Evolutionary conservation across 2,888 invertebrate genomes (phyloP).

Genomic region (Stenchaetothrips biformis): DNA sequence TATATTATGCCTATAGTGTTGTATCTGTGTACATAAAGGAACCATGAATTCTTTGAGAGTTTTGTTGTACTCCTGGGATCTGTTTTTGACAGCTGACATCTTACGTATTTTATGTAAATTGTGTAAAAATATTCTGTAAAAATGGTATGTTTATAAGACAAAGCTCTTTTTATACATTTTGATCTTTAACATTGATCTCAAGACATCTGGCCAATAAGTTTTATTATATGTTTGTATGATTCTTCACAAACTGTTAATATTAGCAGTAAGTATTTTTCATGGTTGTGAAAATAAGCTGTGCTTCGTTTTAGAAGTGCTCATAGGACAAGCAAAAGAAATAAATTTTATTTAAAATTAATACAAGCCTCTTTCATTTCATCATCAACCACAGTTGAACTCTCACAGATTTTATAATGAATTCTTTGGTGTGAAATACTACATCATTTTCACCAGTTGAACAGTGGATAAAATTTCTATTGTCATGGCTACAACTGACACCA

Average conservation of each 20-base stretch:
- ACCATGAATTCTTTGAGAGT: too few species aligned
- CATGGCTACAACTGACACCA: too few species aligned
- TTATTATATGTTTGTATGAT: neutral
- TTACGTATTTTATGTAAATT: neutral
- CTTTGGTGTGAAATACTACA: neutral
- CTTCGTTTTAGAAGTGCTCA: conserved; percentile 8
- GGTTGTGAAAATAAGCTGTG: conserved; percentile 11
- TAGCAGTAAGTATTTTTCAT: conserved; percentile 5
- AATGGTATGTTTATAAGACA: neutral
- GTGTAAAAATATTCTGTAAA: neutral
- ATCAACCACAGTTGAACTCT: neutral
- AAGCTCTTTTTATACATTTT: neutral
- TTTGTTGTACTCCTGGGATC: too few species aligned
- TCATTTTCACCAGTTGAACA: neutral
- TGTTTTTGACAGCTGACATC: too few species aligned
- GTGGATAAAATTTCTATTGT: too few species aligned
- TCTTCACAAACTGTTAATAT: neutral
- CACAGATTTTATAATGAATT: neutral
- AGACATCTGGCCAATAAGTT: neutral
- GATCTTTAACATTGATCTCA: conserved; percentile 23
- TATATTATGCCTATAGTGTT: neutral
- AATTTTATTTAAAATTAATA: neutral
- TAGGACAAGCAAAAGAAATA: neutral
- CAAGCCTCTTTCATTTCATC: neutral
- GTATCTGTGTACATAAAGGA: neutral